Percentiles rank a stretch among this genome's conserved stretches.
Evolutionary conservation across 2,113 vertebrate species (phyloP).

Genomic region (Zapus hudsonius): DNA sequence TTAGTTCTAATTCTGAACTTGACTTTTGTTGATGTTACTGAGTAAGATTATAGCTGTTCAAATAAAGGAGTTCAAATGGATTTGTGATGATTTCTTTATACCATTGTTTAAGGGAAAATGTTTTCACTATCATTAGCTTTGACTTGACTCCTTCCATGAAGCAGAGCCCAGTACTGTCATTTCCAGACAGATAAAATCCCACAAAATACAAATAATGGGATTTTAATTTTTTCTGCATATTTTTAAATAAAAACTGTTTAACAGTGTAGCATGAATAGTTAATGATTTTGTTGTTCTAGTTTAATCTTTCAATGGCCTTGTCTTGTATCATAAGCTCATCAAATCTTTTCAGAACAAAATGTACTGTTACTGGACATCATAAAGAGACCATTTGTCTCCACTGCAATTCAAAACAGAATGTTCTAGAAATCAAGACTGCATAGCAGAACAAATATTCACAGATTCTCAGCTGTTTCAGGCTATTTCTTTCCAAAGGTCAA

Average conservation of each 20-base stretch:
- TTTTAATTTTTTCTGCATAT: background rate
- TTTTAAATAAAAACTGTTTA: slow-evolving; percentile 22
- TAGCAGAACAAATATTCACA: background rate
- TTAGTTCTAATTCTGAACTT: slow-evolving; percentile 54
- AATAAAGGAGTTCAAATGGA: slow-evolving; percentile 27
- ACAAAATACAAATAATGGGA: slow-evolving; percentile 37
- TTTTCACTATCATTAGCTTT: slow-evolving; percentile 50
- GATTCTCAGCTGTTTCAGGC: slow-evolving; percentile 17
- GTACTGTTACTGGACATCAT: slow-evolving; percentile 12
- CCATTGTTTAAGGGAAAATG: background rate
- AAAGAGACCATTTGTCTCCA: slow-evolving; percentile 12
- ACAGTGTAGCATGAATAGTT: background rate
- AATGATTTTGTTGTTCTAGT: slow-evolving; percentile 14
- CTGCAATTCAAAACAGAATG: slow-evolving; percentile 30
- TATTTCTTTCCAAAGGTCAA: slow-evolving; percentile 36
- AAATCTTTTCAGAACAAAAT: slow-evolving; percentile 53
- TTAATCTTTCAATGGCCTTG: slow-evolving; percentile 7
- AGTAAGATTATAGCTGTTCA: slow-evolving; percentile 57
- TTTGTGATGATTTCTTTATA: background rate
- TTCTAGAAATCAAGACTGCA: slow-evolving; percentile 49
- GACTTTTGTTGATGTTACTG: background rate
- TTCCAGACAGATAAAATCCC: slow-evolving; percentile 6
- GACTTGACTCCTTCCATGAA: background rate
- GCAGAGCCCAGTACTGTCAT: background rate
- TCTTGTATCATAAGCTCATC: background rate